Evolutionary conservation across 2,888 invertebrate genomes (phyloP).

Genomic region (Theretra japonica): DNA sequence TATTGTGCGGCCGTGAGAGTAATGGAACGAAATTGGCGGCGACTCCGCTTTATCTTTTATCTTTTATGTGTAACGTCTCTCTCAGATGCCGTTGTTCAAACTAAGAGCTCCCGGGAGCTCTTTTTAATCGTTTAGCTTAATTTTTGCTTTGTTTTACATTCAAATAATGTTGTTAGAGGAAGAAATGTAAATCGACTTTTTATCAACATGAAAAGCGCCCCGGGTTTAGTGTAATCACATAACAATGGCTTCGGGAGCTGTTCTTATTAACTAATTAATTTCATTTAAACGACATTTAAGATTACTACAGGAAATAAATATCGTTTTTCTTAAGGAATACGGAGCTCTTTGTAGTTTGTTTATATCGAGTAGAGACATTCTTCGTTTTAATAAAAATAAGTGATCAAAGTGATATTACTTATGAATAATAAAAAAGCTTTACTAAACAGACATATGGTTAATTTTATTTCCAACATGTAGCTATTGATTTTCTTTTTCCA

Average conservation of each 20-base stretch:
- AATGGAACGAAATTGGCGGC: conserved; percentile 82
- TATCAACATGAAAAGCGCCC: conserved; percentile 5
- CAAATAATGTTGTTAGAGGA: conserved; percentile 47
- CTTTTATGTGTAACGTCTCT: conserved; percentile 61
- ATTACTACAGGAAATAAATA: background rate
- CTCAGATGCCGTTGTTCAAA: conserved; percentile 78
- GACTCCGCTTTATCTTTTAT: conserved; percentile 79
- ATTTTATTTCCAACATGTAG: too few species aligned
- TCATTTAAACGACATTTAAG: background rate
- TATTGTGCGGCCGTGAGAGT: conserved; percentile 76
- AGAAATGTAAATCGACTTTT: conserved; percentile 41
- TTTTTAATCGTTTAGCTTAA: conserved; percentile 81
- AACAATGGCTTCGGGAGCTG: background rate
- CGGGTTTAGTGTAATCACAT: background rate
- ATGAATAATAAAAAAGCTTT: too few species aligned
- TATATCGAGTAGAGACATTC: too few species aligned
- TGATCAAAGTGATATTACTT: too few species aligned
- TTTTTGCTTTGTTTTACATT: conserved; percentile 67
- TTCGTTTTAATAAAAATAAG: too few species aligned
- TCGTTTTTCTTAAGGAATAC: background rate
- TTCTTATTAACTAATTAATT: background rate
- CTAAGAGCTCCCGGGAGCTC: conserved; percentile 63
- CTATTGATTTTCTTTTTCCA: too few species aligned
- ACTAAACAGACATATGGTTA: too few species aligned
- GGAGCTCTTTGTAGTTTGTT: too few species aligned